These are phyloP conservation scores for Peromyscus aztecus DNA, from an alignment of 2,797 vertebrate species.

Conservation along the genomic window DNA sequence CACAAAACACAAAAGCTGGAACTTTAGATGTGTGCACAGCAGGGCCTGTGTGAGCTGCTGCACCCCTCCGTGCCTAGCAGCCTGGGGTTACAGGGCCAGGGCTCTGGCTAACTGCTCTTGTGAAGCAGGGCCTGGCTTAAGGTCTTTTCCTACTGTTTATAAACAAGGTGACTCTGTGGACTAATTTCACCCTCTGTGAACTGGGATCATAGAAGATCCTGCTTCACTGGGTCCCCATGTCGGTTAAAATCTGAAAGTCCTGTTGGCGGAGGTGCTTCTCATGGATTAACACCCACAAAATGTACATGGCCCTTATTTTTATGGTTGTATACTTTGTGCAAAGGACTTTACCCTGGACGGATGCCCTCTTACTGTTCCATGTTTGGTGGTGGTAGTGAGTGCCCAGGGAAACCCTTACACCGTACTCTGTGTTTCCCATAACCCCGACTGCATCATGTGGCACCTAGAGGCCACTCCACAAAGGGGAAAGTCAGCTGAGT, in stretches of 20 bases:
- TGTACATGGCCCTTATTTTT: background rate
- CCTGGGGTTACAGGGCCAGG: fast-evolving
- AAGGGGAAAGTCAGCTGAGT: background rate
- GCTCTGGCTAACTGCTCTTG: background rate
- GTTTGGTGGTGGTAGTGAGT: background rate
- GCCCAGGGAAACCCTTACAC: background rate
- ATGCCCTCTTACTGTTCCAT: fast-evolving
- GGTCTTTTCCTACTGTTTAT: background rate
- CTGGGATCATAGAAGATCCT: background rate
- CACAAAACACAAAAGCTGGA: background rate
- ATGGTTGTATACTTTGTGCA: background rate
- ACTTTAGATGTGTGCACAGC: fast-evolving
- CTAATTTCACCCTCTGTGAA: background rate
- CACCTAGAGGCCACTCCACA: background rate
- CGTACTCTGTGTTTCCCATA: background rate
- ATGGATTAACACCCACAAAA: background rate
- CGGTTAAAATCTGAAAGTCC: background rate
- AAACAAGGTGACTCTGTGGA: background rate
- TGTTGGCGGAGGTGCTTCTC: background rate
- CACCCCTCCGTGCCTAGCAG: background rate
- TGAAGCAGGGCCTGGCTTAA: background rate
- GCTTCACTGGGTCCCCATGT: background rate
- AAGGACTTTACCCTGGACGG: background rate
- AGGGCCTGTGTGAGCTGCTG: background rate
- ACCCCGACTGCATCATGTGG: background rate